Base-by-base conservation (phyloP, 2,113 vertebrate genomes). In the Lamprologus sp. region DNA sequence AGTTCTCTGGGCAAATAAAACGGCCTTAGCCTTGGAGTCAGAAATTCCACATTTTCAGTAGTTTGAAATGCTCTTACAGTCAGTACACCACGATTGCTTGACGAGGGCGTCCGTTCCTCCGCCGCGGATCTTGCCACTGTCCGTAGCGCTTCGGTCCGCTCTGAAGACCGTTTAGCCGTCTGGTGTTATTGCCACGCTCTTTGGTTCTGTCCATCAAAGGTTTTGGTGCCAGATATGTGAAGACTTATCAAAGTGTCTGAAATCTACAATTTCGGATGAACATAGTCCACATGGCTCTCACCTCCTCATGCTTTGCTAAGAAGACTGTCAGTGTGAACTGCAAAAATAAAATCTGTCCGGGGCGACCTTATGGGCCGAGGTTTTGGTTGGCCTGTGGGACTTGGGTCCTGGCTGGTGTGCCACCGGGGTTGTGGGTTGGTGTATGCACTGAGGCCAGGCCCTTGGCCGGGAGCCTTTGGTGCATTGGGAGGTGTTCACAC, bases 381-480 rank as follows among this genome's bases (percentile, higher is more conserved):
- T 58, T 28, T 28, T 58, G 55, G 55, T 58, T 58, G 13, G 55
- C 55, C 23, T 58, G 55, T 58, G 55, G 23, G 55, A 58, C 55
- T 58, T 58, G 13, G 23, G 55, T 58, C 55, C 23, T 58, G 13
- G 4, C 13, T 58, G 55, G 55, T 28, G 23, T 58, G 13, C 23
- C 55, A 58, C 55, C 0, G 1, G 55, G 23, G 55, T 58, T 58
- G 55, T 58, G 23, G 55, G 55, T 58, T 28, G 13, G 23, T 58
- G 55, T 58, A 9, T 15, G 13, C 55, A 28, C 23, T 58, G 55
- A 58, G 13, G 4, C 23, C 23, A 58, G 1, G 13, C 7, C 55
- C 55, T 58, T 28, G 55, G 1, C 55, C 1, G 0, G 4, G 13
- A 28, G 55, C 55, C 23, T 28, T 9, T 56, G 0, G 55, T 56